Evolutionary conservation across 1,140 invertebrate species (phyloP), one percentile per base, ranked within the genome.

Genomic region (Andricus grossulariae): DNA sequence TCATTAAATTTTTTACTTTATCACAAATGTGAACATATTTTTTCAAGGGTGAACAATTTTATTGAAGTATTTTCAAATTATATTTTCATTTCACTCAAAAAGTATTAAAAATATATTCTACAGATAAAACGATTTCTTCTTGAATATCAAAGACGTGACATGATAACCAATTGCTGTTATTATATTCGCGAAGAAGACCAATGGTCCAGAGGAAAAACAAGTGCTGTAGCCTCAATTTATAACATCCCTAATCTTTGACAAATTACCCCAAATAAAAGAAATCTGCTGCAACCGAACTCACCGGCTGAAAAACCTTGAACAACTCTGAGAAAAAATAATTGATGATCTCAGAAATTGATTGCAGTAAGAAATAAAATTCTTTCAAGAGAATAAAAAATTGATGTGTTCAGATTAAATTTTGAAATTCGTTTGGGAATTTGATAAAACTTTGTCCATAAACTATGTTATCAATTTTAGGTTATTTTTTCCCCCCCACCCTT

Each of bases 191-290:
- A 79, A 76, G 80, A 80, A 82, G 84, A 84, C 83, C 32, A 32
- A 6, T 32, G 78, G 76, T 81, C 81, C 78, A 77, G 77, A 78
- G 80, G 79, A 75, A 73, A 80, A 79, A 81, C 73, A 80, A 76
- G 71, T 84, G 85, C 86, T 78, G 80, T 81, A 80, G 73, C 76
- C 78, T 73, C 74, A 89, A 90, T 91, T 90, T 89, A 90, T 87
- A 86, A 83, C 82, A 78, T 76, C 60, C 84, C 86, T 89, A 88
- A 90, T 90, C 88, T 87, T 80, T 87, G 90, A 90, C 87, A 90
- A 91, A 91, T 89, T 89, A 84, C 79, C 55, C 72, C 75, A 75
- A 84, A 32, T 32, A 32, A 32, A 32, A 32, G 32, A 6, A 32
- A 32, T 32, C 2, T 32, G 2, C 32, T 32, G 32, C 6, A 32